phyloP scores from a whole-genome alignment of 2,888 invertebrate genomes.

The Mesorhabditis belari region DNA sequence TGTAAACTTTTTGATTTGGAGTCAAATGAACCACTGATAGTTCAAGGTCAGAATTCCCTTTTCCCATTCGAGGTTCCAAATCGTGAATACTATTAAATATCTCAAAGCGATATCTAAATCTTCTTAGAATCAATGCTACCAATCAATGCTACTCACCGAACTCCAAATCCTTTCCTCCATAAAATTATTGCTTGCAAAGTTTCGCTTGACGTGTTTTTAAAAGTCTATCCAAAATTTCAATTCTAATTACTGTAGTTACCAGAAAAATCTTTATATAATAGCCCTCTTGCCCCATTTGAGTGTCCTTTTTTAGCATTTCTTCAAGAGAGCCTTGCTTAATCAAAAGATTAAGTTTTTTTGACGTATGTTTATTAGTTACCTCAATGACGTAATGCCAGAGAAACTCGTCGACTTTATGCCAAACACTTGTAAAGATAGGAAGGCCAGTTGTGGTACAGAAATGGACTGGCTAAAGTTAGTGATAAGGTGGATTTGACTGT shows the following conservation, averaged over 20 bases:
- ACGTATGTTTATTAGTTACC: neutral
- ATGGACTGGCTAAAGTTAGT: neutral
- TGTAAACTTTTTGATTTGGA: neutral
- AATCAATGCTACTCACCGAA: constrained; percentile 11
- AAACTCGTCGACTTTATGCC: constrained; percentile 18
- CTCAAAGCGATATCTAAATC: neutral
- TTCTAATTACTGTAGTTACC: constrained; percentile 5
- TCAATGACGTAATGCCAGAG: constrained; percentile 24
- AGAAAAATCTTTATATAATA: constrained; percentile 32
- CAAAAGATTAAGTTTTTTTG: no score
- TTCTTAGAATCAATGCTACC: neutral
- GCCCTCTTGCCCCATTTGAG: constrained; percentile 16
- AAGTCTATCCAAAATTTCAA: constrained; percentile 9
- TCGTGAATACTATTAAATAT: no score
- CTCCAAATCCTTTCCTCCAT: constrained; percentile 37
- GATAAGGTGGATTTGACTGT: no score
- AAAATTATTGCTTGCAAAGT: constrained; percentile 20
- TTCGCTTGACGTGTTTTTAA: constrained; percentile 8
- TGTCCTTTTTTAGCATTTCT: constrained; percentile 19
- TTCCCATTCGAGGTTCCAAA: no score
- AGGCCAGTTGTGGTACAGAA: neutral
- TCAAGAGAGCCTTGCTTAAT: constrained; percentile 18
- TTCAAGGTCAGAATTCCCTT: no score
- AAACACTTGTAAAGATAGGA: constrained; percentile 18
- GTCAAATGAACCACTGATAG: no score